A percentile compares a stretch with the other conserved stretches of the same genome.
Evolutionary conservation across 1,140 invertebrate genomes (phyloP).

Genomic region (Bursaphelenchus mucronatus): DNA sequence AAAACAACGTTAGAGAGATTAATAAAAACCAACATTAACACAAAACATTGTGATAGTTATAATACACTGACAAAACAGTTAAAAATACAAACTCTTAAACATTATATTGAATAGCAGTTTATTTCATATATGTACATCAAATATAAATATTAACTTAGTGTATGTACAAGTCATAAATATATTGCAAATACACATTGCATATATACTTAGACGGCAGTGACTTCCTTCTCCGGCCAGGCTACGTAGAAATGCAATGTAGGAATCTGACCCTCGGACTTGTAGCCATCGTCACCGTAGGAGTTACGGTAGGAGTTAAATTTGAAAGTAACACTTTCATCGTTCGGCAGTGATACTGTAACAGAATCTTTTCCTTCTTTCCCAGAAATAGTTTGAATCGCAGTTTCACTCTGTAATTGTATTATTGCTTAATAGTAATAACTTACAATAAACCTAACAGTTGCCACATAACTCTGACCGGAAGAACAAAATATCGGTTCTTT

Average conservation of each 20-base stretch:
- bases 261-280: constrained; percentile 41
- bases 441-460: constrained; percentile 35
- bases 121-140: no score
- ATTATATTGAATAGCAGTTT: no score
- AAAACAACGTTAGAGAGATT: no score
- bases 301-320: constrained; percentile 29
- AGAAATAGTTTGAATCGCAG: constrained; percentile 40
- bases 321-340: constrained; percentile 39
- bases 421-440: constrained; percentile 4
- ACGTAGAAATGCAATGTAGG: constrained; percentile 45
- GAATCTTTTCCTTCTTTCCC: constrained; percentile 45
- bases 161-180: no score
- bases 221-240: constrained; percentile 37
- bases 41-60: no score
- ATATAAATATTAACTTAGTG: no score
- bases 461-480: constrained; percentile 39
- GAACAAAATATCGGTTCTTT: constrained; percentile 31
- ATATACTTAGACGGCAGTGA: no score
- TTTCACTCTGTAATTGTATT: constrained; percentile 29
- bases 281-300: constrained; percentile 33
- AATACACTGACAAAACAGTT: no score
- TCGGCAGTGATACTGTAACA: constrained; percentile 33
- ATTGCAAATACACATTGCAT: no score
- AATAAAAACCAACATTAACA: no score
- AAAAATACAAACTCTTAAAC: no score